A percentile compares a stretch with the other conserved stretches of the same genome.
Evolutionary conservation across 2,113 vertebrate species (phyloP).

Genomic region (Nannobrachium achirus): DNA sequence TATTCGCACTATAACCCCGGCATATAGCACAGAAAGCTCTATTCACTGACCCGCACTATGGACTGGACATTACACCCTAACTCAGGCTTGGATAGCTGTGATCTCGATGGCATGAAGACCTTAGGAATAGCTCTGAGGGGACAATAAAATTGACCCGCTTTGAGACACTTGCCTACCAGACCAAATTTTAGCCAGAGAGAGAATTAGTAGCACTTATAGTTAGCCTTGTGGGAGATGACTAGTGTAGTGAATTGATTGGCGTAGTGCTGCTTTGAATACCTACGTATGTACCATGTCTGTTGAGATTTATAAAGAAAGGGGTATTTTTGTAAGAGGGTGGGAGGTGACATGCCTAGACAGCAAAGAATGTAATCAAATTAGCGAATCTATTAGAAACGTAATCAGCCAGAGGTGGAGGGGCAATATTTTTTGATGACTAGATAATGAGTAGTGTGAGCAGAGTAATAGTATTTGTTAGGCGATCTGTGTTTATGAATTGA

Average conservation of each 20-base stretch:
- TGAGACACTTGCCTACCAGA: conserved; percentile 18
- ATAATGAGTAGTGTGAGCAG: conserved; percentile 16
- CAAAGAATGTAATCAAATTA: conserved; percentile 76
- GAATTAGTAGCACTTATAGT: conserved; percentile 17
- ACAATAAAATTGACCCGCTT: background rate
- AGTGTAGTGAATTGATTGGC: background rate
- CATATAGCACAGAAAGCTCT: background rate
- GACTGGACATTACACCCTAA: background rate
- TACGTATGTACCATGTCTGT: conserved; percentile 9
- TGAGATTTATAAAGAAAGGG: conserved; percentile 34
- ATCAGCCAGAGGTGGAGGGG: conserved; percentile 32
- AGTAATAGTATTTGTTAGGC: conserved; percentile 30
- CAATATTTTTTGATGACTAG: conserved; percentile 45
- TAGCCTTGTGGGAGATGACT: background rate
- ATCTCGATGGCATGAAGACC: background rate
- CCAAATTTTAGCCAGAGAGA: conserved; percentile 34
- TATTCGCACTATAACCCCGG: background rate
- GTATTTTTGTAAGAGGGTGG: conserved; percentile 60
- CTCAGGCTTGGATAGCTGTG: conserved; percentile 1
- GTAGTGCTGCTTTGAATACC: conserved; percentile 45
- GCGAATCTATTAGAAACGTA: conserved; percentile 38
- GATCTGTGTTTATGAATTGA: conserved; percentile 41
- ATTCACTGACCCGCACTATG: background rate
- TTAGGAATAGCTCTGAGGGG: conserved; percentile 26
- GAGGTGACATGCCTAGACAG: conserved; percentile 67